Conservation (phyloP, 2,113 vertebrate genomes). For the Tympanuchus pallidicinctus region DNA sequence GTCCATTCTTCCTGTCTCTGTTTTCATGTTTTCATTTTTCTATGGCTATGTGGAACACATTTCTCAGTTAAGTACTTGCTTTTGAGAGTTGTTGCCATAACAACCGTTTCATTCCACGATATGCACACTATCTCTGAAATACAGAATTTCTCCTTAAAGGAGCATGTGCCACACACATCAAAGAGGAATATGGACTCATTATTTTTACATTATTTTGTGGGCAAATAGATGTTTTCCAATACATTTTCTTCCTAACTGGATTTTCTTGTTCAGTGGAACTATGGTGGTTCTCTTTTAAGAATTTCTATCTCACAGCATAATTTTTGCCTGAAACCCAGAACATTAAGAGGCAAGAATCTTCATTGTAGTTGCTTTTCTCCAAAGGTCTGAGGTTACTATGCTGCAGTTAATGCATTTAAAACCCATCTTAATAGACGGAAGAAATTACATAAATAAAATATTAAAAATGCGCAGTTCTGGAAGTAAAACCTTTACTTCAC, state of each 20-base stretch:
- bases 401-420: conserved; percentile 65
- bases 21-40: conserved; percentile 86
- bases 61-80: conserved; percentile 86
- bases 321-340: conserved; percentile 61
- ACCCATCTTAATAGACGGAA: not conserved
- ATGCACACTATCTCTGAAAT: conserved; percentile 86
- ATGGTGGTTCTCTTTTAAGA: conserved; percentile 59
- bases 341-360: conserved; percentile 51
- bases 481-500: conserved; percentile 10
- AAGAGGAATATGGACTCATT: conserved; percentile 84
- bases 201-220: conserved; percentile 87
- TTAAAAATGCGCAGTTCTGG: conserved; percentile 54
- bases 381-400: conserved; percentile 44
- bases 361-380: conserved; percentile 31
- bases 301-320: conserved; percentile 68
- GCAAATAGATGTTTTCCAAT: conserved; percentile 84
- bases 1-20: conserved; percentile 82
- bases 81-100: conserved; percentile 88
- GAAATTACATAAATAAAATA: conserved; percentile 53
- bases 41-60: conserved; percentile 85
- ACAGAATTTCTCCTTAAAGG: conserved; percentile 86
- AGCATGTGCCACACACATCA: conserved; percentile 83
- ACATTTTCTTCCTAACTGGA: conserved; percentile 77
- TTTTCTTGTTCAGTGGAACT: conserved; percentile 83
- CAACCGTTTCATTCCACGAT: conserved; percentile 84